Percentiles rank a stretch among this genome's conserved stretches.
phyloP scores from a whole-genome alignment of 2,888 invertebrate genomes.

The Agrypnus murinus region DNA sequence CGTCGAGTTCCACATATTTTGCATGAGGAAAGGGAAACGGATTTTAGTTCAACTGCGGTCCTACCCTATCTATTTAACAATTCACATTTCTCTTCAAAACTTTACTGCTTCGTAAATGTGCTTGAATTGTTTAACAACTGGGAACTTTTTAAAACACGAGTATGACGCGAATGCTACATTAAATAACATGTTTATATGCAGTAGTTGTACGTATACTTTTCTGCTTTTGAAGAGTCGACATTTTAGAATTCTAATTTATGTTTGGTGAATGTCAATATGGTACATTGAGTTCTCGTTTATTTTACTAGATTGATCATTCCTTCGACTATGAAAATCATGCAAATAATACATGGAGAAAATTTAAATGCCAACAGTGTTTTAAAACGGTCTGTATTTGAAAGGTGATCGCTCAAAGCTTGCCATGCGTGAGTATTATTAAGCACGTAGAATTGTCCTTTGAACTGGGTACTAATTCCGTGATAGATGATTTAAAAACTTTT shows the following conservation, averaged over 20 bases:
- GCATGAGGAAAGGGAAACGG: slow-evolving; percentile 36
- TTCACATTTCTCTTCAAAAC: slow-evolving; percentile 29
- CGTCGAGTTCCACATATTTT: slow-evolving; percentile 47
- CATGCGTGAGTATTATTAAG: slow-evolving; percentile 20
- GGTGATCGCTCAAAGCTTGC: slow-evolving; percentile 22
- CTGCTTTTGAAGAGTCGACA: too few species aligned
- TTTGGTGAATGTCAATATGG: neutral
- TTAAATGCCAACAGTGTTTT: slow-evolving; percentile 20
- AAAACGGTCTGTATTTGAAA: slow-evolving; percentile 12
- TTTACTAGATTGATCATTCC: neutral
- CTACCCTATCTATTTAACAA: slow-evolving; percentile 38
- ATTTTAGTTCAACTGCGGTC: slow-evolving; percentile 36
- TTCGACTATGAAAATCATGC: slow-evolving; percentile 13
- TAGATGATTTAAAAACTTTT: slow-evolving; percentile 8
- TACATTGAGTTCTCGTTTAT: neutral
- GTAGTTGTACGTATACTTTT: too few species aligned
- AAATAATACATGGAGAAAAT: slow-evolving; percentile 7
- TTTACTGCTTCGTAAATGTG: neutral
- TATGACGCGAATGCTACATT: too few species aligned
- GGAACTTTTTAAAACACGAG: too few species aligned
- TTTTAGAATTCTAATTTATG: neutral
- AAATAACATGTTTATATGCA: too few species aligned
- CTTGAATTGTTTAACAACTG: too few species aligned
- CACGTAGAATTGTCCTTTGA: slow-evolving; percentile 18
- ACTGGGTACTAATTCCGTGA: slow-evolving; percentile 7